phyloP scores from a whole-genome alignment of 2,113 vertebrate genomes.

The Turnix velox region DNA sequence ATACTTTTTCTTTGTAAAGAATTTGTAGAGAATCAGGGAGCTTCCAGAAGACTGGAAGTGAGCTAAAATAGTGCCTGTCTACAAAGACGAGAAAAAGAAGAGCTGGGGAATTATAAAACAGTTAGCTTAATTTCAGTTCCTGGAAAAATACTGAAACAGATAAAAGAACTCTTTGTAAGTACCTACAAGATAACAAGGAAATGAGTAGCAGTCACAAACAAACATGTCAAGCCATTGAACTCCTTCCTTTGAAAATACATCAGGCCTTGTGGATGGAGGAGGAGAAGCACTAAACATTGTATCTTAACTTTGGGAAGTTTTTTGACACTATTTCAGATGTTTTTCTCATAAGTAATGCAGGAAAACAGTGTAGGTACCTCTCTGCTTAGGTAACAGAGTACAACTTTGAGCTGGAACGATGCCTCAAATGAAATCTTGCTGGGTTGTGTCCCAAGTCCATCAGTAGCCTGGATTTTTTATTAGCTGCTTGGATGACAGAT shows the following conservation, averaged over 20 bases:
- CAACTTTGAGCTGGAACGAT: not conserved
- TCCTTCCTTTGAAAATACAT: slow-evolving; percentile 57
- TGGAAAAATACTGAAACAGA: slow-evolving; percentile 64
- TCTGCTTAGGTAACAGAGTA: not conserved
- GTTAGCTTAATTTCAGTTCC: slow-evolving; percentile 69
- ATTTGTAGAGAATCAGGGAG: slow-evolving; percentile 24
- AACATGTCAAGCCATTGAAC: slow-evolving; percentile 63
- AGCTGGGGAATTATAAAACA: slow-evolving; percentile 62
- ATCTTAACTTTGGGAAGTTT: slow-evolving; percentile 3
- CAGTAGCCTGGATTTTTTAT: not conserved
- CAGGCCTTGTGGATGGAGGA: slow-evolving; percentile 37
- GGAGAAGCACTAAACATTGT: slow-evolving; percentile 32
- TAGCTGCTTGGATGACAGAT: not conserved
- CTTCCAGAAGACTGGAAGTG: slow-evolving; percentile 35
- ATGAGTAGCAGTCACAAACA: slow-evolving; percentile 66
- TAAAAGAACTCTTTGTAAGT: slow-evolving; percentile 70
- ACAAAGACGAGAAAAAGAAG: slow-evolving; percentile 57
- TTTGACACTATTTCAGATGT: not conserved
- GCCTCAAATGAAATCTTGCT: not conserved
- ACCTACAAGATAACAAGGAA: slow-evolving; percentile 66
- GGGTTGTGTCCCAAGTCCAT: not conserved
- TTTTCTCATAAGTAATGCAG: not conserved
- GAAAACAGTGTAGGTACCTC: not conserved
- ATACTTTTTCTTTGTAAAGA: not conserved
- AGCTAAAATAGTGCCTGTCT: slow-evolving; percentile 51